Evolutionary conservation across 2,113 vertebrate species (phyloP).

Genomic region (Vicugna pacos): DNA sequence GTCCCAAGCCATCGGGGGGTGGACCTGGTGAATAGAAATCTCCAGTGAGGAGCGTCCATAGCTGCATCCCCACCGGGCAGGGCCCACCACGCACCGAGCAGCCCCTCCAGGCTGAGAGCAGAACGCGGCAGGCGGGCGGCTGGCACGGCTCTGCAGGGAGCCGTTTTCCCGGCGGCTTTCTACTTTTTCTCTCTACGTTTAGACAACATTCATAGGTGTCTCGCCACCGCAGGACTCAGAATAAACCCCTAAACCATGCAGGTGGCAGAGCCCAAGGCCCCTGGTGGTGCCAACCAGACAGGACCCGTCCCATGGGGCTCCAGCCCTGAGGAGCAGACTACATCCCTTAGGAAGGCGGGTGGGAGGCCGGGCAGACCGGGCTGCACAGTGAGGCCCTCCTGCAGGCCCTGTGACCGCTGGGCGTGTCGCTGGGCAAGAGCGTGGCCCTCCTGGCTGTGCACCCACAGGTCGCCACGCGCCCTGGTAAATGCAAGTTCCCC

Average conservation of each 20-base stretch:
- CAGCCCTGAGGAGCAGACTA: too few species aligned
- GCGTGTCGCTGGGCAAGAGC: not conserved
- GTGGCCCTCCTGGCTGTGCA: fast-evolving
- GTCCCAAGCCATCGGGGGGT: not conserved
- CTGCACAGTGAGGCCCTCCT: too few species aligned
- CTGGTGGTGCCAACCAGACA: not conserved
- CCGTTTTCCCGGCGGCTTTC: not conserved
- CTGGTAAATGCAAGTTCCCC: fast-evolving
- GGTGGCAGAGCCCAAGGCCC: fast-evolving
- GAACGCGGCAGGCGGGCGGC: too few species aligned
- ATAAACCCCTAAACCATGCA: too few species aligned
- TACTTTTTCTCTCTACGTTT: too few species aligned
- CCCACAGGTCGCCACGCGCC: not conserved
- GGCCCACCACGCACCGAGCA: fast-evolving
- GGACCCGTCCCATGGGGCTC: not conserved
- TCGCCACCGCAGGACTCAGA: too few species aligned
- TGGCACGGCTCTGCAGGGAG: too few species aligned
- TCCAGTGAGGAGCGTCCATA: not conserved
- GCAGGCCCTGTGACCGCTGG: not conserved
- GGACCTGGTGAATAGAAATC: fast-evolving
- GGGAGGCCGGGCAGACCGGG: fast-evolving
- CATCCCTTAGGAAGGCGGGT: fast-evolving
- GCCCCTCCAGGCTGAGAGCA: not conserved
- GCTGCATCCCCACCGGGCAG: too few species aligned
- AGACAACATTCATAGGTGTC: too few species aligned